A percentile compares a stretch with the other conserved stretches of the same genome.
phyloP scores from a whole-genome alignment of 2,113 vertebrate genomes.

The Lucifuga dentata region DNA sequence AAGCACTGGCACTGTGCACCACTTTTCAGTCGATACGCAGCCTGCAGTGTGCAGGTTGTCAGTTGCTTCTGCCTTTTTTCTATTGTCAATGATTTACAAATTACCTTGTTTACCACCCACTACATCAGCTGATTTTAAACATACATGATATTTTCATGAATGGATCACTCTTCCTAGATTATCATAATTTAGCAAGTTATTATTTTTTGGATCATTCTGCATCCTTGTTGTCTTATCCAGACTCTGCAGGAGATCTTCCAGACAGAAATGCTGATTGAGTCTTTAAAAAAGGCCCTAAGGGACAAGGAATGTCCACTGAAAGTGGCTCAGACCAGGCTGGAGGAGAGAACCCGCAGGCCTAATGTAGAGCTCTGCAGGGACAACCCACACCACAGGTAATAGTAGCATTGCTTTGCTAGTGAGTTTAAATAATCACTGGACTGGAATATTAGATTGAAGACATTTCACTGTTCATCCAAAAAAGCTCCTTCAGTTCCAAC shows the following conservation, averaged over 20 bases:
- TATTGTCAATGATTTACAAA: not conserved
- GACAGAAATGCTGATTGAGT: constrained; percentile 88
- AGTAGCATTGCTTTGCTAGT: not conserved
- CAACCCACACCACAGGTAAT: constrained; percentile 86
- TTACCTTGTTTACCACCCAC: not conserved
- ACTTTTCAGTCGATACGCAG: constrained; percentile 13
- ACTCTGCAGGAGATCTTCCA: constrained; percentile 93
- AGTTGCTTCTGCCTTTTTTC: not conserved
- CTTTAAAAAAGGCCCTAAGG: constrained; percentile 87
- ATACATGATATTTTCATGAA: not conserved
- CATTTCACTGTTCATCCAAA: no score
- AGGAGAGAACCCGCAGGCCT: constrained; percentile 89
- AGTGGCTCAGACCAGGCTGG: constrained; percentile 93
- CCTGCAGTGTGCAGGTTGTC: not conserved
- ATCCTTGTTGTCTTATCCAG: constrained; percentile 66
- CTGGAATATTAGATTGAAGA: no score
- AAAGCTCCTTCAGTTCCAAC: not conserved
- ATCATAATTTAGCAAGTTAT: not conserved
- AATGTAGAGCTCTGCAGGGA: constrained; percentile 93
- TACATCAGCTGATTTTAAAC: not conserved
- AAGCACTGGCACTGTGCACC: constrained; percentile 29
- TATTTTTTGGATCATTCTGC: constrained; percentile 7
- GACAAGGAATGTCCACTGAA: constrained; percentile 89
- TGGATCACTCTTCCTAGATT: not conserved
- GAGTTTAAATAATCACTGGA: no score